Evolutionary conservation across 2,797 vertebrate genomes (phyloP), one percentile per base, ranked within the genome.

Genomic region (Leptodactylus fallax): DNA sequence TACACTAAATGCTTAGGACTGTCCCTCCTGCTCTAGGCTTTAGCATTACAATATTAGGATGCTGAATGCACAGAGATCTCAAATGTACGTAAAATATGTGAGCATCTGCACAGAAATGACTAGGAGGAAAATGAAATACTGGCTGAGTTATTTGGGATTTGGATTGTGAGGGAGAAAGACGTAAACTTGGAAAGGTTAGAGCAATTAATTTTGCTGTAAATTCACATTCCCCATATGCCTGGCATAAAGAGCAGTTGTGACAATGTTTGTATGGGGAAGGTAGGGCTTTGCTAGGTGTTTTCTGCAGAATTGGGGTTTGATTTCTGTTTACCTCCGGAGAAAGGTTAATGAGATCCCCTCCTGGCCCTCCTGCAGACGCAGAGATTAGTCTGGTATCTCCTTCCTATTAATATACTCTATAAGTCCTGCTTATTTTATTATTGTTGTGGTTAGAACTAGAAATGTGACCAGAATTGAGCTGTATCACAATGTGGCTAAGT

Each of bases 261-360:
- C 23, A 76, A 76, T 51, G 58, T 58, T 67, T 72, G 65, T 21
- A 83, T 45, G 47, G 63, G 21, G 21, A 56, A 69, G 36, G 65
- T 17, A 13, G 53, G 81, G 45, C 58, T 78, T 27, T 47, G 45
- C n/a, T 51, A 36, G 58, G 69, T 63, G 23, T 81, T 60, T 72
- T 53, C 55, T 17, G 16, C 85, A 86, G 60, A 49, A 56, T 65
- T 27, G 51, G 25, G 65, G 76, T 80, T 79, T 71, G 77, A 80
- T 80, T 80, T 79, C 25, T 80, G 51, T 86, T 86, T 86, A 86
- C 76, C 63, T 72, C 77, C 60, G 17, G 78, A 69, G 61, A 80
- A 80, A 86, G 77, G 85, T 86, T 86, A 79, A 80, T 71, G 56
- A 86, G 63, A 86, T 86, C 76, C 69, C 56, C 69, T 86, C 77